Conservation (phyloP, 30 jellyfish, hydroid and myxozoan species). For the Aurelia sp. region DNA sequence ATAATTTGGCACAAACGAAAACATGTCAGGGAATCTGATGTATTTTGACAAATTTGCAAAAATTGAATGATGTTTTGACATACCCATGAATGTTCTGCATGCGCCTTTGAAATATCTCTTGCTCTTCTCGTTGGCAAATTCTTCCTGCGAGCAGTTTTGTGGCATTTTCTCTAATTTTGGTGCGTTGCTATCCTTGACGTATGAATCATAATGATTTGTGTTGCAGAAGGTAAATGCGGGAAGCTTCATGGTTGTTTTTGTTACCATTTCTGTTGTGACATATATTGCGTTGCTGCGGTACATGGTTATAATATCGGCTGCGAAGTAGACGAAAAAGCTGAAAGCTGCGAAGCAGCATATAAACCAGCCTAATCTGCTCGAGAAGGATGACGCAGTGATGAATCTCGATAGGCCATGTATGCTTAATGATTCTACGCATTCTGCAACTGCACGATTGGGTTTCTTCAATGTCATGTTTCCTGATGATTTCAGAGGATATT, state of each 20-base stretch:
- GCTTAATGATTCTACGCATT: conserved; percentile 17
- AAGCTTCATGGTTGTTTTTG: not conserved
- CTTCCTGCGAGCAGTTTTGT: conserved; percentile 22
- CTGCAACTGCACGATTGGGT: not conserved
- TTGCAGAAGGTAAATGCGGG: conserved; percentile 62
- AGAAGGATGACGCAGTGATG: conserved; percentile 2
- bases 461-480: too few species aligned
- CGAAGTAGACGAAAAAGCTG: not conserved
- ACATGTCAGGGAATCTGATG: conserved; percentile 18
- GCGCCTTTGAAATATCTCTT: not conserved
- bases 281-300: not conserved
- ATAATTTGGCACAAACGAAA: conserved; percentile 5
- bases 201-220: conserved; percentile 20
- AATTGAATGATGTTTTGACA: not conserved
- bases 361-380: conserved; percentile 1
- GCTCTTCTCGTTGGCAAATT: conserved; percentile 18
- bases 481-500: too few species aligned
- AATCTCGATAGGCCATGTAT: conserved; percentile 41
- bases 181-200: not conserved
- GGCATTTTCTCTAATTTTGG: conserved; percentile 22
- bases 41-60: not conserved
- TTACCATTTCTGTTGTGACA: not conserved
- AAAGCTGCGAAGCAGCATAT: conserved; percentile 5
- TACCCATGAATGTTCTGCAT: conserved; percentile 30
- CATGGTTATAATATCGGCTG: not conserved